These are phyloP conservation scores for Meganola albula DNA, from an alignment of 2,888 invertebrate genomes.

Conservation along the genomic window DNA sequence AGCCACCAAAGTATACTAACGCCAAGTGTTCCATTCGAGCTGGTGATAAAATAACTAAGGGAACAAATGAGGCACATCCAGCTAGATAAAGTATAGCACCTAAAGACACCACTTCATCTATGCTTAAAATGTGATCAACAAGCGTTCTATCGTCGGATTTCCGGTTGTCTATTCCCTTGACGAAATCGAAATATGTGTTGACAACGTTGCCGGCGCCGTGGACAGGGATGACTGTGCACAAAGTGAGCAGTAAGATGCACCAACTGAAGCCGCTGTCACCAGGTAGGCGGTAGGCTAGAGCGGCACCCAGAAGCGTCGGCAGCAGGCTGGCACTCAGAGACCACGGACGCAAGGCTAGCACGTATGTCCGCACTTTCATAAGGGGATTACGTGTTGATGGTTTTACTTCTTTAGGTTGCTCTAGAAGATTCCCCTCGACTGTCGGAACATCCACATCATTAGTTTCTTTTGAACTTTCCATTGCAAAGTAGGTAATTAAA, in stretches of 20 bases:
- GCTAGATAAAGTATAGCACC: slow-evolving; percentile 92
- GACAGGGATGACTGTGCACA: slow-evolving; percentile 92
- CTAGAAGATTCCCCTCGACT: slow-evolving; percentile 64
- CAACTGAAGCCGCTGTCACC: slow-evolving; percentile 87
- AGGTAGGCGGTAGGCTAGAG: slow-evolving; percentile 89
- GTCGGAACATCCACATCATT: slow-evolving; percentile 53
- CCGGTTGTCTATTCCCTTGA: slow-evolving; percentile 94
- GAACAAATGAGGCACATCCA: slow-evolving; percentile 90
- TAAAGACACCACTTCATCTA: slow-evolving; percentile 87
- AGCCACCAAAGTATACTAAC: slow-evolving; percentile 94
- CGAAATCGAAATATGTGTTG: slow-evolving; percentile 97
- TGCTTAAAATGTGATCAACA: slow-evolving; percentile 91
- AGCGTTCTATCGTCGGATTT: slow-evolving; percentile 96
- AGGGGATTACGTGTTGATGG: slow-evolving; percentile 72
- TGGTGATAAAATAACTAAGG: slow-evolving; percentile 87
- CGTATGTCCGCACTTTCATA: slow-evolving; percentile 93
- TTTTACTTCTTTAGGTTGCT: slow-evolving; percentile 61
- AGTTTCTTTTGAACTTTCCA: slow-evolving; percentile 40
- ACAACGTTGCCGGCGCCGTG: slow-evolving; percentile 98
- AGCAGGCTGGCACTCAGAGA: slow-evolving; percentile 93
- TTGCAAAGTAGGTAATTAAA: no score
- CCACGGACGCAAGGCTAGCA: slow-evolving; percentile 94
- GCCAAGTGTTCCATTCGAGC: slow-evolving; percentile 97
- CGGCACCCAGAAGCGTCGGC: slow-evolving; percentile 93
- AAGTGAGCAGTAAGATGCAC: slow-evolving; percentile 86